These are phyloP conservation scores for Bombylius discolor DNA, from an alignment of 2,888 invertebrate species.

Conservation along the genomic window DNA sequence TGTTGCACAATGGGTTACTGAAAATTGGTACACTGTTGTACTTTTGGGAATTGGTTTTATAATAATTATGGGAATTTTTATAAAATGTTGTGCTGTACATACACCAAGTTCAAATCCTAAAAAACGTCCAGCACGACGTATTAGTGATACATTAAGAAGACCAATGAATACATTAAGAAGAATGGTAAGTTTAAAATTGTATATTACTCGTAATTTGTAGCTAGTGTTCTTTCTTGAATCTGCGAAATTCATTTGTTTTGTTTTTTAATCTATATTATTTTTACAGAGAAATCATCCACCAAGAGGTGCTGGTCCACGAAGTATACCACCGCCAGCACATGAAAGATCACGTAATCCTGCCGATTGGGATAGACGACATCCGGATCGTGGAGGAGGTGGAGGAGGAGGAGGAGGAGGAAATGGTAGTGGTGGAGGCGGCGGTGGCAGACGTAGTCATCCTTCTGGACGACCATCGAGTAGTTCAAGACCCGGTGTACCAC, in stretches of 20 bases:
- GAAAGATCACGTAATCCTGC: slow-evolving; percentile 29
- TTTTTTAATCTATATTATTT: neutral
- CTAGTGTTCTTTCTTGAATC: too few species aligned
- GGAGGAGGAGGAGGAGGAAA: slow-evolving; percentile 21
- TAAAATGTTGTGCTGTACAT: slow-evolving; percentile 99
- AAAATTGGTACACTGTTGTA: slow-evolving; percentile 91
- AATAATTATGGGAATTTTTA: slow-evolving; percentile 93
- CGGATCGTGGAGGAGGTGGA: slow-evolving; percentile 23
- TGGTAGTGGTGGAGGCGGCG: slow-evolving; percentile 26
- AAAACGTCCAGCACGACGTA: slow-evolving; percentile 83
- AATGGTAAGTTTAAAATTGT: slow-evolving; percentile 47
- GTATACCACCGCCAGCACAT: slow-evolving; percentile 41
- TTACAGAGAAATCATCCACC: slow-evolving; percentile 7
- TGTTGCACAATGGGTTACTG: slow-evolving; percentile 87
- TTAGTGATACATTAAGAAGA: slow-evolving; percentile 80
- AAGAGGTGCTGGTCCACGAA: slow-evolving; percentile 33
- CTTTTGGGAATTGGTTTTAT: slow-evolving; percentile 83
- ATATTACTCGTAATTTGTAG: too few species aligned
- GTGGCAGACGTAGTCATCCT: slow-evolving; percentile 23
- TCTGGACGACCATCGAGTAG: slow-evolving; percentile 33
- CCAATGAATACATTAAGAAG: slow-evolving; percentile 84
- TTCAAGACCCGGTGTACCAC: slow-evolving; percentile 39
- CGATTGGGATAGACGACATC: slow-evolving; percentile 32
- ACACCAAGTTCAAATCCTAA: slow-evolving; percentile 98
- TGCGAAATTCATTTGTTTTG: neutral